phyloP scores from a whole-genome alignment of 37 sponge, comb jelly and placozoan genomes.

The Halisarca cf. caerulea region DNA sequence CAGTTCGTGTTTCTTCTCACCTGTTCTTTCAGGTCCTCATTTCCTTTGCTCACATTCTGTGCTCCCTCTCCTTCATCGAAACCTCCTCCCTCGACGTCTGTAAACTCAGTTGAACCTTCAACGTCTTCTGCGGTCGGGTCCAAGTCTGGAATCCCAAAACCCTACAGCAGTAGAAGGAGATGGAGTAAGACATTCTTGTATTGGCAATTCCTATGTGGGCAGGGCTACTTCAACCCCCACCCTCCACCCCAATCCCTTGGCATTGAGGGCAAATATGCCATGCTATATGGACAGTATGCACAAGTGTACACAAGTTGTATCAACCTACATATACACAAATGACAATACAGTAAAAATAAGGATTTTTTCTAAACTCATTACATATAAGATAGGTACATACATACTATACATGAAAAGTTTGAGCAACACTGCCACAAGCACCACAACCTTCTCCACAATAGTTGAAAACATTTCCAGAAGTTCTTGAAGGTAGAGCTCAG shows the following conservation, averaged over 20 bases:
- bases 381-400: too few species aligned
- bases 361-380: too few species aligned
- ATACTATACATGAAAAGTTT: too few species aligned
- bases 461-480: neutral
- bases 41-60: constrained; percentile 78
- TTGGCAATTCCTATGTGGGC: too few species aligned
- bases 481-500: neutral
- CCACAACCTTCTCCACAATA: constrained; percentile 11
- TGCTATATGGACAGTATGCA: neutral
- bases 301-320: neutral
- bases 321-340: too few species aligned
- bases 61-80: constrained; percentile 88
- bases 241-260: too few species aligned
- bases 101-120: constrained; percentile 62
- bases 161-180: constrained; percentile 51
- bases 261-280: too few species aligned
- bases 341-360: too few species aligned
- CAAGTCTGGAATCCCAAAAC: constrained; percentile 77
- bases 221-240: too few species aligned
- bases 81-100: constrained; percentile 82
- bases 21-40: constrained; percentile 44
- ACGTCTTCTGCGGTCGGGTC: constrained; percentile 31
- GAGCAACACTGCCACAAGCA: neutral
- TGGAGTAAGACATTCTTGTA: too few species aligned
- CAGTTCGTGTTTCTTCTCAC: too few species aligned